Conservation (phyloP, 2,113 vertebrate species). For the Paradisaea rubra region DNA sequence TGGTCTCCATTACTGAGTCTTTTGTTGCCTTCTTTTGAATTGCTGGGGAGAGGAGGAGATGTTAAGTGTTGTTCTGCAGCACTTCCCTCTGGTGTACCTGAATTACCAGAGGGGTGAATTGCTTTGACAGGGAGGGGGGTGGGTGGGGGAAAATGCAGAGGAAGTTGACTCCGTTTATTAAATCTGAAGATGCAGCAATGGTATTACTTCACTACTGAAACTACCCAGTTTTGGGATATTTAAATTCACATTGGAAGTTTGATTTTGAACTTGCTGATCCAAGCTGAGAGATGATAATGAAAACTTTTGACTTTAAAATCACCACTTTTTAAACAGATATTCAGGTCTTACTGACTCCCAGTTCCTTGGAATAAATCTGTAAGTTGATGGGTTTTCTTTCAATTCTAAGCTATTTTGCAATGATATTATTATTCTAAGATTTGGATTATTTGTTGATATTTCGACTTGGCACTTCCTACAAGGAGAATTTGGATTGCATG, state of each 20-base stretch:
- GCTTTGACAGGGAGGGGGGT: background rate
- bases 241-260: background rate
- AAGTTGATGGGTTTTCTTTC: background rate
- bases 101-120: background rate
- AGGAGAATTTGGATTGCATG: background rate
- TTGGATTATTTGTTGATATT: background rate
- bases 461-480: background rate
- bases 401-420: background rate
- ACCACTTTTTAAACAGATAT: background rate
- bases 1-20: background rate
- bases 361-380: background rate
- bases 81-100: background rate
- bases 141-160: background rate
- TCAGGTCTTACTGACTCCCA: background rate
- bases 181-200: background rate
- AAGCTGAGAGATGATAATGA: background rate
- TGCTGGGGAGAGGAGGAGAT: background rate
- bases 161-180: background rate
- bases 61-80: background rate
- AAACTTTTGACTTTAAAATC: background rate
- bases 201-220: background rate
- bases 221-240: background rate
- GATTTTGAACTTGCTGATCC: background rate
- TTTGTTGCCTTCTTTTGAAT: slow-evolving; percentile 19
- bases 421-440: background rate